Evolutionary conservation across 1,140 invertebrate genomes (phyloP).

Genomic region (Apis dorsata): DNA sequence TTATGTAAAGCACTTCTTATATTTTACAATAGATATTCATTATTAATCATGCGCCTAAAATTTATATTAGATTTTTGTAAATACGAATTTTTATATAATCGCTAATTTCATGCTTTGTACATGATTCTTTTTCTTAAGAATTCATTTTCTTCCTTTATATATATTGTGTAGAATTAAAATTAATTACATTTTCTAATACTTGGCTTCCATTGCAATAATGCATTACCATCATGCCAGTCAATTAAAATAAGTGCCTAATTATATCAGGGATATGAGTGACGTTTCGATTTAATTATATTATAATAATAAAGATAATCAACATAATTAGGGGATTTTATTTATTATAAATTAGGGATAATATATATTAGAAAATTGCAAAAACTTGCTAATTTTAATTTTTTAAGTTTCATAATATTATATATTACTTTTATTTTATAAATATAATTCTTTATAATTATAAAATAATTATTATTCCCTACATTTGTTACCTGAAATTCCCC

Average conservation of each 20-base stretch:
- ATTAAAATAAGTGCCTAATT: constrained; percentile 43
- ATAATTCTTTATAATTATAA: not conserved
- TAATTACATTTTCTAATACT: not conserved
- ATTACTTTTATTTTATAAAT: not conserved
- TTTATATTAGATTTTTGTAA: constrained; percentile 43
- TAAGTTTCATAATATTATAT: not conserved
- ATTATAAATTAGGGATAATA: not conserved
- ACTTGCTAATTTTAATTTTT: not conserved
- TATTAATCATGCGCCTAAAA: constrained; percentile 19
- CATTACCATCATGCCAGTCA: constrained; percentile 6
- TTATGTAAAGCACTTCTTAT: constrained; percentile 30
- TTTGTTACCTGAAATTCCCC: not conserved
- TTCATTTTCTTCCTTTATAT: constrained; percentile 18
- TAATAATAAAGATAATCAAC: not conserved
- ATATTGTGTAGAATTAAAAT: not conserved
- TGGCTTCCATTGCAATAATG: not conserved
- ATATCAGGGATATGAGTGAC: constrained; percentile 15
- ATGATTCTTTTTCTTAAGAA: constrained; percentile 1
- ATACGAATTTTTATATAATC: constrained; percentile 53
- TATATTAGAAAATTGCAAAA: not conserved
- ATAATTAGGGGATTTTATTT: not conserved
- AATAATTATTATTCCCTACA: not conserved
- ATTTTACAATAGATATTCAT: constrained; percentile 24
- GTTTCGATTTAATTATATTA: not conserved
- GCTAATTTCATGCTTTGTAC: constrained; percentile 29